Base-by-base conservation (phyloP, 2,888 invertebrate species). In the Anticlea derivata region DNA sequence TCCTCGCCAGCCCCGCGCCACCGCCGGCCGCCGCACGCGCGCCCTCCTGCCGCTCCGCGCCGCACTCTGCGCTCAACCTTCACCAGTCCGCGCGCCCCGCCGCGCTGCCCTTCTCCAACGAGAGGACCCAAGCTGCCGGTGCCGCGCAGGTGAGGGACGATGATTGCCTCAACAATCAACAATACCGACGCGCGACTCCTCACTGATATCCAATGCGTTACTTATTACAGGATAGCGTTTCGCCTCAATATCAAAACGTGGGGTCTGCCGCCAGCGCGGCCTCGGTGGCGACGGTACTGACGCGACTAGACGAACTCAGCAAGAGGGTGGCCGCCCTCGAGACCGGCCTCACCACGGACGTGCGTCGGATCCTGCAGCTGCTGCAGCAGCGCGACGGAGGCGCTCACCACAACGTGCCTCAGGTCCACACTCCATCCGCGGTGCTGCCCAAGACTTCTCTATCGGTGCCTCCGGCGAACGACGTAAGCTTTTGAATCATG, bases 321-420 rank as follows among this genome's bases (percentile, higher is more conserved):
- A 92, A 93, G 71, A 93, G 93, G 62, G 92, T 96, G 60, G 93
- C 94, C 35, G 91, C 93, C 39, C 84, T 96, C 67, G 96, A 96
- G 77, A 92, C 92, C 55, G 94, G 94, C 24, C 92, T 96, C 68
- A 94, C 94, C 12, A 87, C 93, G 5, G 96, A 96, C 74, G 94
- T 96, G 62, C 93, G 94, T 61, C 91, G 93, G 58, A 96, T 96
- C 56, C 85, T 96, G 68, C 91, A 91, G 41, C 79, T 95, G 60
- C 83, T 95, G 50, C 93, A 94, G 69, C 88, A 92, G 8, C 80
- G 86, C 8, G 86, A 87, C 13, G 62, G 39, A 30, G 51, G 64
- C 10, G 40, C 65, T 7, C 76, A 75, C 17, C 79, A 80, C 56
- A 80, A 73, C 54, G 82, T 72, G 49, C 83, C 73, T 43, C 75